Evolutionary conservation across 2,113 vertebrate genomes (phyloP).

Genomic region (Petroica traversi): DNA sequence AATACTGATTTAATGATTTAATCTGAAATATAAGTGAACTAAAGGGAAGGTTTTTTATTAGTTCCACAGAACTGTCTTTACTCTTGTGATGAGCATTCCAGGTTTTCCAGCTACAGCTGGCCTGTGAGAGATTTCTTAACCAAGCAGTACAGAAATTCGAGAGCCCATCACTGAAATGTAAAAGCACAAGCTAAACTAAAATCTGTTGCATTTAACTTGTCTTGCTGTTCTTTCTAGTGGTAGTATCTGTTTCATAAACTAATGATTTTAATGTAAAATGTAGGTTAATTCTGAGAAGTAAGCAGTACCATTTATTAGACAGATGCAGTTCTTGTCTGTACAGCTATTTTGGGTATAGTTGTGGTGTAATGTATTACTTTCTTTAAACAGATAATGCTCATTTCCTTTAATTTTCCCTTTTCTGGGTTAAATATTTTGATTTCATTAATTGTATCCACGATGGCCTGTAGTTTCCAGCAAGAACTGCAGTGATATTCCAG

Average conservation of each 20-base stretch:
- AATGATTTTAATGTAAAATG: not conserved
- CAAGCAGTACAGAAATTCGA: not conserved
- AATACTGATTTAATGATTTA: not conserved
- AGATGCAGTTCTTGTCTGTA: not conserved
- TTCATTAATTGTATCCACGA: not conserved
- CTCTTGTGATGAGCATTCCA: not conserved
- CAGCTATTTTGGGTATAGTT: not conserved
- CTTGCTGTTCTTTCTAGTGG: slow-evolving; percentile 2
- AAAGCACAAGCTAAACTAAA: not conserved
- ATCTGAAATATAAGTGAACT: not conserved
- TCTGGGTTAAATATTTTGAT: not conserved
- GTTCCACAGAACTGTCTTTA: not conserved
- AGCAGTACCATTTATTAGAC: not conserved
- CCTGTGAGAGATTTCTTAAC: not conserved
- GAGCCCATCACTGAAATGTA: not conserved
- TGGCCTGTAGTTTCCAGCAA: not conserved
- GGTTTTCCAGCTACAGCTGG: not conserved
- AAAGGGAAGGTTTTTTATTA: not conserved
- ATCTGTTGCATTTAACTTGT: slow-evolving; percentile 2
- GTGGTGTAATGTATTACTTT: not conserved
- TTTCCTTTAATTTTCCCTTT: not conserved
- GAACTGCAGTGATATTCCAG: not conserved
- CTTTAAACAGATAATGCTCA: not conserved
- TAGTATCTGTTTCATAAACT: slow-evolving; percentile 35
- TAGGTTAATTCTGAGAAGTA: not conserved